Evolutionary conservation across 2,888 invertebrate species (phyloP), one percentile per base, ranked within the genome.

Genomic region (Escarpia spicata): DNA sequence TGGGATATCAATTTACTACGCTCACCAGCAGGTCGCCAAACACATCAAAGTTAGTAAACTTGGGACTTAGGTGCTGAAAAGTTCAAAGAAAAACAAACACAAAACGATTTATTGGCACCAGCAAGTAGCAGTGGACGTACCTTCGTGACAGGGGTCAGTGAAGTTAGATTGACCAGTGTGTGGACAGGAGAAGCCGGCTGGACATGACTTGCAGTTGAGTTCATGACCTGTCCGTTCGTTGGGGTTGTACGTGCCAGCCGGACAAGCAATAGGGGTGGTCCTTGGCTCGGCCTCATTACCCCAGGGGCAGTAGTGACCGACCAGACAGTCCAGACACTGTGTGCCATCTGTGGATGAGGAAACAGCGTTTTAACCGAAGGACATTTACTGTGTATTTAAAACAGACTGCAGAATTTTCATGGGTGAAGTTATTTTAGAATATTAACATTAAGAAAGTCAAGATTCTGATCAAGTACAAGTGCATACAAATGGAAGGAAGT

Each of bases 171-270:
- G 95, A 45, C 95, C 95, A 8, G 94, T 94, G 9, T 93, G 93
- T 0, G 96, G 96, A 94, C 96, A 96, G 19, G 95, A 95, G 92
- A 93, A 95, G 43, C 96, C 95, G 31, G 95, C 94, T 26, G 95
- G 95, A 94, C 96, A 96, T 89, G 93, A 91, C 9, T 94, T 94
- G 94, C 96, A 96, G 94, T 96, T 96, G 92, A 95, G 94, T 15
- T 94, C 94, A 92, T 95, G 95, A 8, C 95, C 95, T 26, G 95
- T 94, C n/a, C 93, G 93, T 9, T 91, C 75, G 19, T 94, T 92
- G 1, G 95, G 95, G 93, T 96, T 96, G 93, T 95, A 96, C 3
- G 95, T 95, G 8, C 96, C 96, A 2, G 95, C 94, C 6, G 94
- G 94, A 93, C 96, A 96, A 9, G 96, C 95, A 9, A 94, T 93